Evolutionary conservation across 2,113 vertebrate genomes (phyloP), one percentile per base, ranked within the genome.

Genomic region (Coryphaenoides rupestris): DNA sequence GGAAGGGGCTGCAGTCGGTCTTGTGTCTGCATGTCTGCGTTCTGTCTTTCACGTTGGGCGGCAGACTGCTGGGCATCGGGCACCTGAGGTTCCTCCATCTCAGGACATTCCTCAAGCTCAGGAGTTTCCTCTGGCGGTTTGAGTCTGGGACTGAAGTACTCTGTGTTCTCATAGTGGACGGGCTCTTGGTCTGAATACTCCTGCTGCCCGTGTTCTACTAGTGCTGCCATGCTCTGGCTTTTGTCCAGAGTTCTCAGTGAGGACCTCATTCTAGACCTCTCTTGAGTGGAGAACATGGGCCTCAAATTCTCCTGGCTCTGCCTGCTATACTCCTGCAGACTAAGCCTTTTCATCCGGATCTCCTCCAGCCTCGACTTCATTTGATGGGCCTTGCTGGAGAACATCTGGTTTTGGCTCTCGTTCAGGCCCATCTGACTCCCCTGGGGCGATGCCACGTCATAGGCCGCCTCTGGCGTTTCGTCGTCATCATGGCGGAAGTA

Each of bases 401-500:
- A 64, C 45, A 60, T 3, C 58, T 78, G 78, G 5, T 80, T 33
- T 62, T 77, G 79, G 4, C 59, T 61, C 28, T 86, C 86, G 7
- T 78, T 83, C 5, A 87, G 53, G 21, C 66, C 79, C 0, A 79
- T 88, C 68, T 86, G 73, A 16, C 91, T 93, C 63, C 86, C 89
- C 3, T 93, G 90, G 55, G 92, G 92, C 45, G 89, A 92, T 5
- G 79, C 86, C 73, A 91, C 70, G 0, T 84, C 71, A 85, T 83
- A 66, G 70, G 92, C 78, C 69, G 77, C 28, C 87, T 92, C 10
- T 19, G 58, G 72, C 2, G 79, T 75, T 15, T 64, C 72, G 45
- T 92, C 84, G 45, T 92, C 84, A 1, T 75, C 77, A 0, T 92
- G 88, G n/a, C 91, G 93, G 58, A 98, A 77, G 67, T 96, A 98